Percentiles rank a stretch among this genome's conserved stretches.
These are phyloP conservation scores for Lerista edwardsae DNA, from an alignment of 2,797 vertebrate species.

Conservation along the genomic window DNA sequence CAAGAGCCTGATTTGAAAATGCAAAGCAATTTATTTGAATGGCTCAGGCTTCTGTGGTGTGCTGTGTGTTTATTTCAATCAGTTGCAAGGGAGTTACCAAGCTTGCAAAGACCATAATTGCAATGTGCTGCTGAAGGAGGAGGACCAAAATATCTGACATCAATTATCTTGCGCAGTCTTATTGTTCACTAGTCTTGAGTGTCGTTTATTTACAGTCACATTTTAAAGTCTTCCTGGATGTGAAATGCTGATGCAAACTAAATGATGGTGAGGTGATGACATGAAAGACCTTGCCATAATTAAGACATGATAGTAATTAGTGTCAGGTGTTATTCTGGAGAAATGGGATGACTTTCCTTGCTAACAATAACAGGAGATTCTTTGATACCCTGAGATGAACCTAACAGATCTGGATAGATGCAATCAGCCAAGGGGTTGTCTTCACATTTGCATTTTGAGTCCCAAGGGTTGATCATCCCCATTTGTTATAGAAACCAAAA, in stretches of 20 bases:
- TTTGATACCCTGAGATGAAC: neutral
- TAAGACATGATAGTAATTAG: slow-evolving; percentile 43
- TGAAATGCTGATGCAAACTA: neutral
- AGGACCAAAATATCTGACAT: neutral
- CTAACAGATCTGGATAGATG: neutral
- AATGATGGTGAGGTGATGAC: neutral
- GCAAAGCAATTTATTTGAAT: neutral
- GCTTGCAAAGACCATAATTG: neutral
- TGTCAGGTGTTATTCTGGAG: slow-evolving; percentile 31
- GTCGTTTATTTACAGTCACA: neutral
- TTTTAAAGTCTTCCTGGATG: neutral
- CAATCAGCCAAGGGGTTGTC: neutral
- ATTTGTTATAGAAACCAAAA: slow-evolving; percentile 21
- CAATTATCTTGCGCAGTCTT: neutral
- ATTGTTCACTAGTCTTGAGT: neutral
- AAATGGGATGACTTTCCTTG: slow-evolving; percentile 44
- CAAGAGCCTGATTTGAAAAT: neutral
- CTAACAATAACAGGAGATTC: neutral
- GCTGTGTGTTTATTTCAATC: neutral
- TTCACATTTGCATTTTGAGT: slow-evolving; percentile 32
- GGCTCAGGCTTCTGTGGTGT: neutral
- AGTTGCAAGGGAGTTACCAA: neutral
- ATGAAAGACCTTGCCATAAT: slow-evolving; percentile 24
- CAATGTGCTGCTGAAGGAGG: neutral
- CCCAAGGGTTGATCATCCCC: neutral